Evolutionary conservation across 1,140 invertebrate species (phyloP).

Genomic region (Helicorthomorpha holstii): DNA sequence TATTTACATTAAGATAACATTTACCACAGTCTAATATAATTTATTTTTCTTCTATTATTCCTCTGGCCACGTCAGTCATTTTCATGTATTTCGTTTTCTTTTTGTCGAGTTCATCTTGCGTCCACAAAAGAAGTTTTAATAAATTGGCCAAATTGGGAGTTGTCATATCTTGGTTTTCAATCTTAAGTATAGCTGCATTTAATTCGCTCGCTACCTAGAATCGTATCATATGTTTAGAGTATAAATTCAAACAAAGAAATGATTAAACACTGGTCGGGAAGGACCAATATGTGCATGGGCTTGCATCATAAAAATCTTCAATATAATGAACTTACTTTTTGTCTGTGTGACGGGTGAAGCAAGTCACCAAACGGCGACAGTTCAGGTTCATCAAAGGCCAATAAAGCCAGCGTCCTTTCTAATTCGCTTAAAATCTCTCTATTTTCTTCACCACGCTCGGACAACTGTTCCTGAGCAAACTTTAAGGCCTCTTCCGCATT

Average conservation of each 20-base stretch:
- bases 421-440: constrained; percentile 37
- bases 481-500: constrained; percentile 87
- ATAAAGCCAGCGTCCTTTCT: constrained; percentile 68
- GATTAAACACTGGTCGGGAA: neutral
- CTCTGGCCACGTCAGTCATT: constrained; percentile 72
- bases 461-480: constrained; percentile 83
- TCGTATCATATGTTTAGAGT: too few relatives aligned
- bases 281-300: too few relatives aligned
- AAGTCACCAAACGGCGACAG: constrained; percentile 89
- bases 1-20: too few relatives aligned
- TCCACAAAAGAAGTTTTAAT: constrained; percentile 84
- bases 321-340: constrained; percentile 48
- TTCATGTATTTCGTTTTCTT: constrained; percentile 84
- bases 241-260: neutral
- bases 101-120: constrained; percentile 84
- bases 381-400: constrained; percentile 93
- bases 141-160: constrained; percentile 73
- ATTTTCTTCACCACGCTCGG: constrained; percentile 78
- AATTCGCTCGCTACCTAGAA: constrained; percentile 86
- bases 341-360: constrained; percentile 73
- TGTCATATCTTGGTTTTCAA: constrained; percentile 73
- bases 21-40: too few relatives aligned
- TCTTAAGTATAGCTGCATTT: constrained; percentile 86
- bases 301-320: constrained; percentile 7
- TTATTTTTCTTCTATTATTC: constrained; percentile 45